Percentiles rank a stretch among this genome's conserved stretches.
Evolutionary conservation across 2,797 vertebrate genomes (phyloP).

Genomic region (Tangara arthus): DNA sequence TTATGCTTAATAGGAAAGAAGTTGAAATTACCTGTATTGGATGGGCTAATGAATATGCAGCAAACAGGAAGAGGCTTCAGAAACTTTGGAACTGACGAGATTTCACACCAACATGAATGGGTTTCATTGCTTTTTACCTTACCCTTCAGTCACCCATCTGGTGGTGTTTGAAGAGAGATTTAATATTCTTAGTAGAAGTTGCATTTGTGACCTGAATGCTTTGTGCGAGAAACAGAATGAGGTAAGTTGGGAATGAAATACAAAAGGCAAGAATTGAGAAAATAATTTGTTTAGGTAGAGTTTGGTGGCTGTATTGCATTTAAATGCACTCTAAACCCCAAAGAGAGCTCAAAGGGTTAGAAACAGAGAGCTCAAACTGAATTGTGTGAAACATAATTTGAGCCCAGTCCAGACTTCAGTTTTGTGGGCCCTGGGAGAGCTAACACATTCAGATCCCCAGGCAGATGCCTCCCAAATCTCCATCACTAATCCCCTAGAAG

Average conservation of each 20-base stretch:
- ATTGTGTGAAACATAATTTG: constrained; percentile 37
- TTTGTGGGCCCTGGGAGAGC: constrained; percentile 17
- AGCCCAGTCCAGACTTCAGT: constrained; percentile 44
- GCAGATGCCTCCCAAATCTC: constrained; percentile 52
- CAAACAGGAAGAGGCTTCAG: neutral
- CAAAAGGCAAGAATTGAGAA: neutral
- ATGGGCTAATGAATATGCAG: neutral
- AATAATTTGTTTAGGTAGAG: neutral
- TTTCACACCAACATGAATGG: neutral
- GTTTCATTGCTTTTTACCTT: neutral
- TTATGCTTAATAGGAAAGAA: neutral
- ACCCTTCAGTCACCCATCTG: neutral
- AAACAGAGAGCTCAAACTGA: neutral
- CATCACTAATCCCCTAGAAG: constrained; percentile 24
- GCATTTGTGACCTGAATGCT: neutral
- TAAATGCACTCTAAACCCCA: neutral
- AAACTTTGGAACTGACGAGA: neutral
- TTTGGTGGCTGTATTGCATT: neutral
- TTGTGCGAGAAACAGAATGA: neutral
- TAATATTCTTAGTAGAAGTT: neutral
- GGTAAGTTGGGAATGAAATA: neutral
- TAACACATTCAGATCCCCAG: constrained; percentile 49
- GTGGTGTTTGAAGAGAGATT: neutral
- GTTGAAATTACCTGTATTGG: neutral
- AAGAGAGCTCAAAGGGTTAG: neutral